These are phyloP conservation scores for Lepidurus couesii DNA, from an alignment of 1,140 invertebrate genomes.

Conservation along the genomic window DNA sequence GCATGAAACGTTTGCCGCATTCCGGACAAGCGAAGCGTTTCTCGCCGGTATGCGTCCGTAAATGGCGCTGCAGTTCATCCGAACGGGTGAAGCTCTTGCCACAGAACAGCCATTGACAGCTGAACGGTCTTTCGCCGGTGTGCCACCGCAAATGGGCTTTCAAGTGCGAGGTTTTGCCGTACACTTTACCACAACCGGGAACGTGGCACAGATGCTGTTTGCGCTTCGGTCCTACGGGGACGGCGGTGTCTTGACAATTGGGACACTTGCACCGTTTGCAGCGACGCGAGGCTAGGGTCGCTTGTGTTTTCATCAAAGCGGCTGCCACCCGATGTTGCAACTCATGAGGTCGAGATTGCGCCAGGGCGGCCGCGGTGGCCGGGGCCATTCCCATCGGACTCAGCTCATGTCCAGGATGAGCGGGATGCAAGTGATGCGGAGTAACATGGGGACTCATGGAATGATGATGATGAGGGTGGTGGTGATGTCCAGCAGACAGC, in stretches of 20 bases:
- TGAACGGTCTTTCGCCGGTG: slow-evolving; percentile 59
- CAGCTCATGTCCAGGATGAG: neutral
- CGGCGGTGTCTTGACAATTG: slow-evolving; percentile 37
- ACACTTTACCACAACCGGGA: slow-evolving; percentile 58
- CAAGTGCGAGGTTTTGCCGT: slow-evolving; percentile 65
- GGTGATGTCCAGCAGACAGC: neutral
- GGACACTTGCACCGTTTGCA: slow-evolving; percentile 39
- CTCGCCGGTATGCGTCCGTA: slow-evolving; percentile 93
- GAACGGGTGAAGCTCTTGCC: slow-evolving; percentile 83
- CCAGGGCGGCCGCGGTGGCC: neutral
- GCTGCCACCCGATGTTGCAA: slow-evolving; percentile 30
- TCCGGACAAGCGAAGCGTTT: slow-evolving; percentile 90
- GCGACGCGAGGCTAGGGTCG: slow-evolving; percentile 36
- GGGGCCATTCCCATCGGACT: neutral
- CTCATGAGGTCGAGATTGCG: slow-evolving; percentile 24
- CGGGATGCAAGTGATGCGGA: neutral
- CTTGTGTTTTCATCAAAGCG: slow-evolving; percentile 28
- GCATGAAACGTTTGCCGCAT: slow-evolving; percentile 74
- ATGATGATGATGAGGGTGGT: slow-evolving; percentile 23
- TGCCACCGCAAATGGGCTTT: slow-evolving; percentile 63
- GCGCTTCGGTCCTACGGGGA: slow-evolving; percentile 55
- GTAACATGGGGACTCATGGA: neutral
- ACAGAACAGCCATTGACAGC: slow-evolving; percentile 52
- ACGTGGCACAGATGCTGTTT: slow-evolving; percentile 79
- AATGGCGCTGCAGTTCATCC: slow-evolving; percentile 92